Evolutionary conservation across 2,797 vertebrate species (phyloP).

Genomic region (Periophthalmus magnuspinnatus): DNA sequence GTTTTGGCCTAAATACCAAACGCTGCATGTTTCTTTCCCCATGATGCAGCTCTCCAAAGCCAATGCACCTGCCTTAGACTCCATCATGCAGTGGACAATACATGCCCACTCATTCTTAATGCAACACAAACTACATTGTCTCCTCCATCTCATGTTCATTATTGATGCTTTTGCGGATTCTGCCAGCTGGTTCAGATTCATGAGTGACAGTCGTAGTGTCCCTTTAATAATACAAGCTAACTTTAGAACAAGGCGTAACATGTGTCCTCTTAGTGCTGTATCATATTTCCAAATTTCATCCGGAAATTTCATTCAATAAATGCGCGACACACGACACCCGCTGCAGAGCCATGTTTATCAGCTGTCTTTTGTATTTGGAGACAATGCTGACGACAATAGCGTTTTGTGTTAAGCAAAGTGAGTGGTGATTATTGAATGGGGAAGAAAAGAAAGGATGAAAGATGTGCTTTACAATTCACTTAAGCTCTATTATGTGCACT

Average conservation of each 20-base stretch:
- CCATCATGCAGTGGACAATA: slow-evolving; percentile 47
- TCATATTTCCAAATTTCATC: slow-evolving; percentile 33
- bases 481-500: slow-evolving; percentile 50
- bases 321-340: slow-evolving; percentile 26
- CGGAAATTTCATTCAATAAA: slow-evolving; percentile 13
- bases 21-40: neutral
- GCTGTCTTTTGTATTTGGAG: slow-evolving; percentile 22
- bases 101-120: slow-evolving; percentile 61
- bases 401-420: slow-evolving; percentile 20
- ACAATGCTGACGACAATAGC: slow-evolving; percentile 21
- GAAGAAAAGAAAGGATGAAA: slow-evolving; percentile 38
- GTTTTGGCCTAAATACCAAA: neutral
- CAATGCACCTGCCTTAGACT: slow-evolving; percentile 54
- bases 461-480: slow-evolving; percentile 55
- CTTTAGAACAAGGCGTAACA: slow-evolving; percentile 11
- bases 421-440: slow-evolving; percentile 39
- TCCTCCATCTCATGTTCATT: slow-evolving; percentile 48
- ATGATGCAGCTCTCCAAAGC: slow-evolving; percentile 37
- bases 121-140: slow-evolving; percentile 43
- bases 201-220: slow-evolving; percentile 36
- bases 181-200: slow-evolving; percentile 39
- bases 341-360: slow-evolving; percentile 20
- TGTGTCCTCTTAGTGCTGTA: slow-evolving; percentile 3
- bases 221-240: slow-evolving; percentile 12
- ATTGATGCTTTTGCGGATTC: slow-evolving; percentile 55